Conservation (phyloP, 2,797 vertebrate species). For the Vespertilio murinus region DNA sequence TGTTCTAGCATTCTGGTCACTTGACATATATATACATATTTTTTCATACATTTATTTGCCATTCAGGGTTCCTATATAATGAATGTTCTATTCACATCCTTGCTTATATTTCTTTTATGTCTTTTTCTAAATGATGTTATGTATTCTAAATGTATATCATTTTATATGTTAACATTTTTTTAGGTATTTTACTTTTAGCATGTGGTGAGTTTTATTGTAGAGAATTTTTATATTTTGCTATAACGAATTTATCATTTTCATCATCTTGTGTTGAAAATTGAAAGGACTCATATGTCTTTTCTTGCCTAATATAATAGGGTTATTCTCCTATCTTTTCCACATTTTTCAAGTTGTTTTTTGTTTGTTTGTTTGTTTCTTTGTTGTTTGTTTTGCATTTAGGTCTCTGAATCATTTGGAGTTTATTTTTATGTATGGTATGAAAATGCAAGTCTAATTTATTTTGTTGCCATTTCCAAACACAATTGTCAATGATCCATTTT, state of each 20-base stretch:
- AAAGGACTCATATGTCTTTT: background rate
- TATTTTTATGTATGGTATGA: background rate
- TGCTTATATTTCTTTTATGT: background rate
- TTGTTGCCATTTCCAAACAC: background rate
- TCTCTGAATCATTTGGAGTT: background rate
- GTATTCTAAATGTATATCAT: background rate
- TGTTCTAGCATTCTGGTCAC: too few species aligned
- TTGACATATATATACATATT: background rate
- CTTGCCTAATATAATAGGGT: background rate
- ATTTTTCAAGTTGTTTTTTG: background rate
- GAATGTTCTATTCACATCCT: background rate
- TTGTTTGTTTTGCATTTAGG: background rate
- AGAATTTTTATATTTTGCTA: background rate
- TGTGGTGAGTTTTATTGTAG: background rate
- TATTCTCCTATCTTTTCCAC: background rate
- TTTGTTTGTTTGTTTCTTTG: too few species aligned
- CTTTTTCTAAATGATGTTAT: background rate
- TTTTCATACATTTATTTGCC: background rate
- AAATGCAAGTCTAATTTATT: slow-evolving; percentile 5
- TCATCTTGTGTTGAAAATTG: background rate
- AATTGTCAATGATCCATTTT: background rate
- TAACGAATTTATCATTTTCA: background rate
- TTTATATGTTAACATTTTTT: background rate
- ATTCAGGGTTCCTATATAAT: background rate
- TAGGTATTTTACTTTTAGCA: background rate